Evolutionary conservation across 2,888 invertebrate genomes (phyloP).

Genomic region (Lapara coniferarum): DNA sequence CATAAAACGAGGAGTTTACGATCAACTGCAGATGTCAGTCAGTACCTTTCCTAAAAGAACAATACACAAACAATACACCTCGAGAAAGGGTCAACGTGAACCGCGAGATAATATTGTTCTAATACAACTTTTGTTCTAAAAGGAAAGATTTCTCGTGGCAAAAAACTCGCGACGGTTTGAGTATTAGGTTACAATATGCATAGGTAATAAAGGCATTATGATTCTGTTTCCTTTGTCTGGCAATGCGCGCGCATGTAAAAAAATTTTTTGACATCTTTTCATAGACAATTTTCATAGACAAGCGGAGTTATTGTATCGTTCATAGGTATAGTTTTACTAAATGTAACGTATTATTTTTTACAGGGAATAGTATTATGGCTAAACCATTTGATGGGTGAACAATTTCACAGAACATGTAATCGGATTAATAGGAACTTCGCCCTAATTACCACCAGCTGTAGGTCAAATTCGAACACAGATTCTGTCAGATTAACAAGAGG

Average conservation of each 20-base stretch:
- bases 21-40: conserved; percentile 17
- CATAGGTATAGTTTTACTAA: neutral
- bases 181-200: conserved; percentile 23
- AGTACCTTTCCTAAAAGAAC: conserved; percentile 17
- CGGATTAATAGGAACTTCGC: neutral
- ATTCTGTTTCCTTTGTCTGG: conserved; percentile 15
- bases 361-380: too few species aligned
- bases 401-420: neutral
- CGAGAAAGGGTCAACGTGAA: conserved; percentile 19
- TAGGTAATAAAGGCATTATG: conserved; percentile 20
- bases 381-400: too few species aligned
- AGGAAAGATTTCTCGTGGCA: conserved; percentile 16
- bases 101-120: conserved; percentile 24
- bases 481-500: too few species aligned
- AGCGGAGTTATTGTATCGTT: conserved; percentile 1
- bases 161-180: conserved; percentile 18
- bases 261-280: conserved; percentile 12
- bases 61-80: conserved; percentile 18
- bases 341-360: neutral
- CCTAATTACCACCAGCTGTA: neutral
- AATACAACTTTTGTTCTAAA: conserved; percentile 20
- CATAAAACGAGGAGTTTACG: conserved; percentile 8
- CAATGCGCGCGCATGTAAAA: neutral
- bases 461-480: too few species aligned
- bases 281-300: conserved; percentile 13